Base-by-base conservation (phyloP, 1,140 invertebrate genomes). In the Drosophila lacteicornis region DNA sequence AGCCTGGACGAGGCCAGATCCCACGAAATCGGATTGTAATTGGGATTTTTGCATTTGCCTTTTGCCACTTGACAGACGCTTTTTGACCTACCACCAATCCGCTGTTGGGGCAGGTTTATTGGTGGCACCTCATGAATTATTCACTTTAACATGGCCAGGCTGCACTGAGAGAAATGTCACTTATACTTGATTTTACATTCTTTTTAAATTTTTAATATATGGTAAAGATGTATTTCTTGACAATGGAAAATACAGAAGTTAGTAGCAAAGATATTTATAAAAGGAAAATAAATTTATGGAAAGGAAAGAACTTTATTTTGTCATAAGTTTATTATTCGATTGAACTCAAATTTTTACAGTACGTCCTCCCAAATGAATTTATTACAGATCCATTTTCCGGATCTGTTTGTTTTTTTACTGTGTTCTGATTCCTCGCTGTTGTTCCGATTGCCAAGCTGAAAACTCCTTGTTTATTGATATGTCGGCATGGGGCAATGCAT, bases 41-140 rank as follows among this genome's bases (percentile, higher is more conserved):
- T 70, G 56, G 30, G 46, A 65, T 85, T 82, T 75, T 86, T 86
- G 82, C 75, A 75, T 82, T 82, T 60, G 45, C 47, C 69, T 62
- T 71, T 77, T 51, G 38, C 70, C 71, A 70, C 66, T 75, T 61
- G 63, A 73, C 46, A 51, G 70, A 43, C 49, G 33, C 45, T 27
- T 50, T 68, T 73, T 50, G 75, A 45, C 43, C 58, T n/a, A 46
- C 22, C 30, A 55, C 42, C 43, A 66, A 68, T 62, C 66, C 47
- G 74, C 59, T 69, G 50, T 15, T 36, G 42, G 40, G n/a, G 4
- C 15, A 66, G 60, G 38, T 66, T 66, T 66, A 66, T 60, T 36
- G 62, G 40, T 11, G 40, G 63, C 42, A 36, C 22, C 76, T 76
- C 70, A 66, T 80, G 75, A 82, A 76, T 75, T 79, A 66, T 73